These are phyloP conservation scores for Boloria selene DNA, from an alignment of 2,888 invertebrate species.

Conservation along the genomic window DNA sequence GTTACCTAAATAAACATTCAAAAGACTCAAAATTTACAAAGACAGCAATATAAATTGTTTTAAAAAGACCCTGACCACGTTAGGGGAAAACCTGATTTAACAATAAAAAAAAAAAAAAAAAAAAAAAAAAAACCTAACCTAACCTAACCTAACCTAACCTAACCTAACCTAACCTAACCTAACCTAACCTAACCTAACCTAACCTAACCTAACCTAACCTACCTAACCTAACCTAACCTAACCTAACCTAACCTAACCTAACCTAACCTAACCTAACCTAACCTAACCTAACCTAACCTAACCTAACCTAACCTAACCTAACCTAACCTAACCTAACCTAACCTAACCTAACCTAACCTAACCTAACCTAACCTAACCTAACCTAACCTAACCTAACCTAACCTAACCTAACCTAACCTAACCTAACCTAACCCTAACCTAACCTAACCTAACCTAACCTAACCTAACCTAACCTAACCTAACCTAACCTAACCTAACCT, in stretches of 20 bases:
- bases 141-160: constrained; percentile 3
- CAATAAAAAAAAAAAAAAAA: too few species aligned
- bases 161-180: constrained; percentile 3
- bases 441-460: constrained; percentile 42
- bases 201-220: constrained; percentile 3
- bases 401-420: constrained; percentile 45
- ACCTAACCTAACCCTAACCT: constrained; percentile 41
- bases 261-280: constrained; percentile 3
- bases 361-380: constrained; percentile 44
- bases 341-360: constrained; percentile 44
- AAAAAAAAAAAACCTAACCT: too few species aligned
- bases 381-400: constrained; percentile 40
- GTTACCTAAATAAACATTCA: too few species aligned
- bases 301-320: constrained; percentile 3
- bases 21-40: too few species aligned
- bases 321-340: constrained; percentile 32
- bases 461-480: constrained; percentile 23
- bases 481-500: too few species aligned
- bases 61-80: too few species aligned
- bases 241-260: constrained; percentile 3
- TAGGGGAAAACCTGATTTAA: too few species aligned
- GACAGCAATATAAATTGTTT: too few species aligned
- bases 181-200: constrained; percentile 3
- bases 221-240: constrained; percentile 3
- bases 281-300: constrained; percentile 3